These are phyloP conservation scores for Poeciliopsis gracilis DNA, from an alignment of 2,797 vertebrate genomes.

Conservation along the genomic window DNA sequence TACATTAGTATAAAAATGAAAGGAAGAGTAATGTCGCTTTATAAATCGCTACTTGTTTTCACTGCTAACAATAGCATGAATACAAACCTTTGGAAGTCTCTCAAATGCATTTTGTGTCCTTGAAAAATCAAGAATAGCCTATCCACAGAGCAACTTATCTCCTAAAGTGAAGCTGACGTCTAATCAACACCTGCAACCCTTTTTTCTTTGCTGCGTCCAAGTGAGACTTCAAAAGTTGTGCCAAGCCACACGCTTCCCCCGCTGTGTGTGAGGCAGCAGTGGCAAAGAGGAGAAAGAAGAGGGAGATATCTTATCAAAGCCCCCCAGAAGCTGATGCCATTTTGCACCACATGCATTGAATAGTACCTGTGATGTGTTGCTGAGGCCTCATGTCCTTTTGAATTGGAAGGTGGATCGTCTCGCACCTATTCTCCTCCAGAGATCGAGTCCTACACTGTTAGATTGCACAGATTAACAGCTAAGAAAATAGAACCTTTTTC, in stretches of 20 bases:
- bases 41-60: constrained; percentile 47
- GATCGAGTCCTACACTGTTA: constrained; percentile 47
- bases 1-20: constrained; percentile 22
- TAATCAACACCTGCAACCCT: constrained; percentile 83
- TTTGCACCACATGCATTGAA: constrained; percentile 61
- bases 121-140: constrained; percentile 80
- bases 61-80: constrained; percentile 44
- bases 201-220: constrained; percentile 73
- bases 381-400: constrained; percentile 52
- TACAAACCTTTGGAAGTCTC: constrained; percentile 67
- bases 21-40: constrained; percentile 31
- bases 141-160: constrained; percentile 75
- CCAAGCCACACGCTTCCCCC: constrained; percentile 71
- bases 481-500: constrained; percentile 30
- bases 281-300: constrained; percentile 37
- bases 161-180: constrained; percentile 81
- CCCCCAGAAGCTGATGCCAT: constrained; percentile 64
- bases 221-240: constrained; percentile 81
- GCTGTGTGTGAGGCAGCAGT: constrained; percentile 47
- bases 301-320: constrained; percentile 72
- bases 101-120: constrained; percentile 77
- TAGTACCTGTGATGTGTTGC: constrained; percentile 53
- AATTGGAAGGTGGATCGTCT: constrained; percentile 59
- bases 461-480: constrained; percentile 53
- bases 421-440: constrained; percentile 44